Evolutionary conservation across 2,113 vertebrate species (phyloP).

Genomic region (Heterotilapia buettikoferi): DNA sequence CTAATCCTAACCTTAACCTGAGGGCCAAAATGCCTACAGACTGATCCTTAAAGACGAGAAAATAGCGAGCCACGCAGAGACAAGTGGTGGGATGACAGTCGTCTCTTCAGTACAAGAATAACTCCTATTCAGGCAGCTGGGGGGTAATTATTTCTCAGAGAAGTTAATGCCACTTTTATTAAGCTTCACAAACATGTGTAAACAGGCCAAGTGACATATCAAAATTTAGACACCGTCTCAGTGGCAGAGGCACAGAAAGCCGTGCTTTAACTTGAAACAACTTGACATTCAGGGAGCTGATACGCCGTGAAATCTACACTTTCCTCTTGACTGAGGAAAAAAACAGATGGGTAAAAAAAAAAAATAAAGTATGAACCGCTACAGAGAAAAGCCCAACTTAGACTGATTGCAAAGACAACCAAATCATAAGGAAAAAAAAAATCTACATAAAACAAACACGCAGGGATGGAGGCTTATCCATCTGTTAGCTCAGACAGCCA

Average conservation of each 20-base stretch:
- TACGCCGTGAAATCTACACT: not conserved
- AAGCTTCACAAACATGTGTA: not conserved
- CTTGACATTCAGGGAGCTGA: not conserved
- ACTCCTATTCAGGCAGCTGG: not conserved
- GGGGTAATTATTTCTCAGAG: not conserved
- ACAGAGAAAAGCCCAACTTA: not conserved
- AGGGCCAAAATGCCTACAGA: not conserved
- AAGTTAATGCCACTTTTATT: not conserved
- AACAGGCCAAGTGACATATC: not conserved
- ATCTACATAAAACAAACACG: not conserved
- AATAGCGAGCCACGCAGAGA: not conserved
- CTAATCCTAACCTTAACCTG: conserved; percentile 49
- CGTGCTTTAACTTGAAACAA: not conserved
- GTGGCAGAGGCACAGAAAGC: not conserved
- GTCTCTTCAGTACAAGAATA: not conserved
- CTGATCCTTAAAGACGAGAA: conserved; percentile 15
- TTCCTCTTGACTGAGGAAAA: not conserved
- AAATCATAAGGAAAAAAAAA: not conserved
- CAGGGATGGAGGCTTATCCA: not conserved
- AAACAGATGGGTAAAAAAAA: not conserved
- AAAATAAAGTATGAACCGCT: not conserved
- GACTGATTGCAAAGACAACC: not conserved
- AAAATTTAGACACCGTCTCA: not conserved
- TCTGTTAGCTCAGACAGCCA: conserved; percentile 45
- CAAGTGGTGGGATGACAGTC: not conserved